A percentile compares a stretch with the other conserved stretches of the same genome.
These are phyloP conservation scores for Seriola dumerili DNA, from an alignment of 2,113 vertebrate species.

Conservation along the genomic window DNA sequence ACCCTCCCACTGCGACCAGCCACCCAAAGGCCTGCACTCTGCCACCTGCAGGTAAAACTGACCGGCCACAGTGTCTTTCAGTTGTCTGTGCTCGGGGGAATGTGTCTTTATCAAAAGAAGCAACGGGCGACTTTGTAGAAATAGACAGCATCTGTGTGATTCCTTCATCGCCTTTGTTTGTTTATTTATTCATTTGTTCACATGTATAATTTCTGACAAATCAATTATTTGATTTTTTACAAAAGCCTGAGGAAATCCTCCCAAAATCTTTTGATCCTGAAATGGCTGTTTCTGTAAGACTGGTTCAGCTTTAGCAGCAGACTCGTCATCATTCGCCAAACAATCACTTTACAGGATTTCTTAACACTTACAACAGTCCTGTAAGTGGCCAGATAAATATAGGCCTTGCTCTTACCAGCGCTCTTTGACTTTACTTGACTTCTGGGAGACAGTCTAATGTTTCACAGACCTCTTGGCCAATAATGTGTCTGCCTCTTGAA, in stretches of 20 bases:
- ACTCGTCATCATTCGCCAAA: not conserved
- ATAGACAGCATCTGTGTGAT: not conserved
- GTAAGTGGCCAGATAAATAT: not conserved
- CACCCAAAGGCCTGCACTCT: conserved; percentile 87
- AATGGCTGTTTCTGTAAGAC: not conserved
- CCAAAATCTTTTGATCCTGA: no score
- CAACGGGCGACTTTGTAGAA: not conserved
- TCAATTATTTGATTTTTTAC: conserved; percentile 3
- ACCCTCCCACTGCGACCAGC: conserved; percentile 55
- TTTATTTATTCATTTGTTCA: conserved; percentile 8
- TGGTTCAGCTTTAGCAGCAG: not conserved
- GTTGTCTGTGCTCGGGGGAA: not conserved
- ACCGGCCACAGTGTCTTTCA: no score
- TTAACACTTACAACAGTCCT: not conserved
- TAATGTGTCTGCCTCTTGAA: conserved; percentile 21
- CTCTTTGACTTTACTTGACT: not conserved
- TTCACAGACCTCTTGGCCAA: conserved; percentile 6
- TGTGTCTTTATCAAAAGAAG: not conserved
- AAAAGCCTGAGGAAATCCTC: conserved; percentile 2
- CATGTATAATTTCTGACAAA: not conserved
- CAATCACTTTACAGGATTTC: not conserved
- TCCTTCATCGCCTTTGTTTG: conserved; percentile 16
- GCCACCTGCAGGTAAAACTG: conserved; percentile 86
- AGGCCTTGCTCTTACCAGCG: not conserved
- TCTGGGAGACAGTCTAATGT: not conserved